Percentiles rank a stretch among this genome's conserved stretches.
Evolutionary conservation across 1,140 invertebrate genomes (phyloP).

Genomic region (Aradophagus sp.): DNA sequence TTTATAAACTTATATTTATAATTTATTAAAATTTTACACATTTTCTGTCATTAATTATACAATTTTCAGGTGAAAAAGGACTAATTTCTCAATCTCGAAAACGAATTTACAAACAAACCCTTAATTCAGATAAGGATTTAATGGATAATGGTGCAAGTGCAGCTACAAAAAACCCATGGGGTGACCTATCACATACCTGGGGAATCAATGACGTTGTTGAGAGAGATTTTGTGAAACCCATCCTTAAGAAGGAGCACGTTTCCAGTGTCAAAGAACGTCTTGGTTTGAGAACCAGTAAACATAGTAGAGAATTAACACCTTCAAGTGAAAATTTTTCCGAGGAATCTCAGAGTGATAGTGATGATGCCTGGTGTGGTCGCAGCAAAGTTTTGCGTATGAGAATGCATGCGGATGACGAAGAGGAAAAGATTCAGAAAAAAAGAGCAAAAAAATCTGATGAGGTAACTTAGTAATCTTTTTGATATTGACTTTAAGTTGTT

Average conservation of each 20-base stretch:
- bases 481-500: no score
- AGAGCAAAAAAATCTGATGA: slow-evolving; percentile 45
- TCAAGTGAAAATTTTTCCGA: slow-evolving; percentile 58
- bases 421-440: slow-evolving; percentile 77
- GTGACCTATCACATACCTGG: slow-evolving; percentile 81
- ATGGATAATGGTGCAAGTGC: slow-evolving; percentile 68
- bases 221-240: slow-evolving; percentile 76
- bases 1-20: no score
- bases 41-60: no score
- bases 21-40: no score
- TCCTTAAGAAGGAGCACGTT: slow-evolving; percentile 16
- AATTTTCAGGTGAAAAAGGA: slow-evolving; percentile 72
- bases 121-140: slow-evolving; percentile 35
- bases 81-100: slow-evolving; percentile 76
- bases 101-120: slow-evolving; percentile 66
- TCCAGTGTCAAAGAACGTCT: slow-evolving; percentile 68
- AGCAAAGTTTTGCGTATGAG: slow-evolving; percentile 84
- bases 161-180: slow-evolving; percentile 81
- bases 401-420: slow-evolving; percentile 92
- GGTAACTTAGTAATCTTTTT: slow-evolving; percentile 5
- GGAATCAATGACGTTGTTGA: slow-evolving; percentile 78
- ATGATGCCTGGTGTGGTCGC: slow-evolving; percentile 76
- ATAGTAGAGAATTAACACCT: neutral
- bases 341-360: slow-evolving; percentile 73
- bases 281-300: slow-evolving; percentile 61